These are phyloP conservation scores for Pyrgilauda ruficollis DNA, from an alignment of 2,113 vertebrate genomes.

Conservation along the genomic window DNA sequence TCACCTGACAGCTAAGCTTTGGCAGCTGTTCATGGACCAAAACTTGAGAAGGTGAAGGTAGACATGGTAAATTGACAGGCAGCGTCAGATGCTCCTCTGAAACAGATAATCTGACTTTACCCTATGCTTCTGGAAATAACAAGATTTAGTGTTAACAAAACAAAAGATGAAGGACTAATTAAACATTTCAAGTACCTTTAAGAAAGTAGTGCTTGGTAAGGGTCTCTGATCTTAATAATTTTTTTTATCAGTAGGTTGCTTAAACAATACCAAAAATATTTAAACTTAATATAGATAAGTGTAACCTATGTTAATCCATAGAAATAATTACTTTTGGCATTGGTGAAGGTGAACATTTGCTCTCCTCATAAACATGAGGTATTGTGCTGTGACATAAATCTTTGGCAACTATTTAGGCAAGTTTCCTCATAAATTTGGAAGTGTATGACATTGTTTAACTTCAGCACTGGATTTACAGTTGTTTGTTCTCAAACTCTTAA, in stretches of 20 bases:
- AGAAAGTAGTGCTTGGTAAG: not conserved
- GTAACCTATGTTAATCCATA: not conserved
- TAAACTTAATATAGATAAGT: not conserved
- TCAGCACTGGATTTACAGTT: not conserved
- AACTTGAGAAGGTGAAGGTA: not conserved
- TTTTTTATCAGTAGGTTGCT: not conserved
- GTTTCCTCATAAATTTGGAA: not conserved
- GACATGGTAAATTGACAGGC: not conserved
- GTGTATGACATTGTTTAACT: not conserved
- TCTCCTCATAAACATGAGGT: not conserved
- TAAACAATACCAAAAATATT: not conserved
- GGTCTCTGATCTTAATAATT: not conserved
- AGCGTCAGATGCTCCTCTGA: not conserved
- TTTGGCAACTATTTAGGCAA: not conserved
- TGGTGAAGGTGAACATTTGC: constrained; percentile 5
- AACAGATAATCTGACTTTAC: not conserved
- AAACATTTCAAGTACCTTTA: not conserved
- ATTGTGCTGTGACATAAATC: not conserved
- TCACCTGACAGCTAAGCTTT: not conserved
- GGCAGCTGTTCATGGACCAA: not conserved
- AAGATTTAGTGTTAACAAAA: not conserved
- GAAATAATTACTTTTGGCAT: not conserved
- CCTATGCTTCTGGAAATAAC: not conserved
- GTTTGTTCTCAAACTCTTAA: not conserved
- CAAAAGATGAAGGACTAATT: not conserved